phyloP scores from a whole-genome alignment of 2,113 vertebrate species.

The Galemys pyrenaicus region DNA sequence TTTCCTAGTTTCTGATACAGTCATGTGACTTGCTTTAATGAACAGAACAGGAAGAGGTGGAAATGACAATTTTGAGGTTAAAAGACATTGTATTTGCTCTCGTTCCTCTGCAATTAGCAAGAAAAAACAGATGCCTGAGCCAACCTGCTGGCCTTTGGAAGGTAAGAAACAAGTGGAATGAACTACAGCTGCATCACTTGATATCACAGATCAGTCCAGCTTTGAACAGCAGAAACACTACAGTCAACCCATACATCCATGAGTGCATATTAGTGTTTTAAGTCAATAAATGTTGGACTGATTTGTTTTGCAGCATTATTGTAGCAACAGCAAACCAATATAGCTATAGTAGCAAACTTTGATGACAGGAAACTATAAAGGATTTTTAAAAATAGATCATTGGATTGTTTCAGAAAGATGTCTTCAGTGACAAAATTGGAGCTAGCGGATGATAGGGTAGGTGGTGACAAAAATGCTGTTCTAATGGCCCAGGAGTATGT shows the following conservation, averaged over 20 bases:
- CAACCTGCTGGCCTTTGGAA: neutral
- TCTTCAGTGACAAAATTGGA: neutral
- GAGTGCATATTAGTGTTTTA: neutral
- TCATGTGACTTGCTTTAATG: neutral
- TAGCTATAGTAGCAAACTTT: neutral
- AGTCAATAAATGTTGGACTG: neutral
- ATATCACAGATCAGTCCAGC: neutral
- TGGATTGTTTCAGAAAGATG: slow-evolving; percentile 32
- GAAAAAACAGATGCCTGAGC: neutral
- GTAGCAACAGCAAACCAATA: neutral
- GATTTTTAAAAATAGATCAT: neutral
- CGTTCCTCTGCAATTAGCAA: neutral
- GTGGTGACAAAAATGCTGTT: neutral
- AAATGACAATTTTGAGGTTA: neutral
- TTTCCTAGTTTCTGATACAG: neutral
- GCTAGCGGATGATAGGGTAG: neutral
- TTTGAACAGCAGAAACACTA: slow-evolving; percentile 21
- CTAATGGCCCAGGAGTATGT: neutral
- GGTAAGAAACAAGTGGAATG: neutral
- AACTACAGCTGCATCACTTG: neutral
- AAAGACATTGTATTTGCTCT: neutral
- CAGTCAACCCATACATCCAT: neutral
- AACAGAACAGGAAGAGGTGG: neutral
- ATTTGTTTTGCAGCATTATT: neutral
- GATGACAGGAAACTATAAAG: slow-evolving; percentile 20